These are phyloP conservation scores for Mohoua ochrocephala DNA, from an alignment of 2,113 vertebrate species.

Conservation along the genomic window DNA sequence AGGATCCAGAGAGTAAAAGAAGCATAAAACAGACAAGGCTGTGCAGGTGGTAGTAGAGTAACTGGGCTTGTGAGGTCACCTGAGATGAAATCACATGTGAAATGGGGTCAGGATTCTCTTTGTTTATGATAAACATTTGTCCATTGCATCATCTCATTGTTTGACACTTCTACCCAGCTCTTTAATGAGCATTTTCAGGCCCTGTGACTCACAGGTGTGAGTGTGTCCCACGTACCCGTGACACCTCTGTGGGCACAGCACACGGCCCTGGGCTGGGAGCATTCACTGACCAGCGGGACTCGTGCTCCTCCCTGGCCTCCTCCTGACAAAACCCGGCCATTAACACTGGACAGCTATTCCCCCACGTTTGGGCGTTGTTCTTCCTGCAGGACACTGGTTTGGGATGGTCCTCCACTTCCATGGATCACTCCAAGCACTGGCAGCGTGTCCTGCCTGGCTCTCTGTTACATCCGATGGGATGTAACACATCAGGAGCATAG, in stretches of 20 bases:
- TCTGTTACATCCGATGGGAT: no score
- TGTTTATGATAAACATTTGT: neutral
- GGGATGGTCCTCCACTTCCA: neutral
- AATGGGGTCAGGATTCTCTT: neutral
- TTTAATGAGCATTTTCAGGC: neutral
- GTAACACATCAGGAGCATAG: neutral
- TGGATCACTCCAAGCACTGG: neutral
- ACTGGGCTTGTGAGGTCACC: neutral
- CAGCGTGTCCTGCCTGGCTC: neutral
- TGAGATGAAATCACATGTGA: conserved; percentile 7
- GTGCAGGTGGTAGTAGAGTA: neutral
- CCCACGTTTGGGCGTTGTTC: neutral
- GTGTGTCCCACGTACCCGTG: neutral
- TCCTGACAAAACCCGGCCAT: neutral
- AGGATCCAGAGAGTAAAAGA: neutral
- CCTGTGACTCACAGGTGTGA: neutral
- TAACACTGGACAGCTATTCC: neutral
- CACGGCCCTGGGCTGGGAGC: neutral
- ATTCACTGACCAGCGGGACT: accelerated
- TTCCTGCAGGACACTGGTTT: neutral
- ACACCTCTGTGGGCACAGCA: neutral
- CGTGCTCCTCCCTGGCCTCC: neutral
- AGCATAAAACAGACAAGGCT: neutral
- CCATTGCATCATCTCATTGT: neutral
- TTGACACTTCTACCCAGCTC: neutral